These are phyloP conservation scores for Uloborus plumipes DNA, from an alignment of 2,888 invertebrate genomes.

Conservation along the genomic window DNA sequence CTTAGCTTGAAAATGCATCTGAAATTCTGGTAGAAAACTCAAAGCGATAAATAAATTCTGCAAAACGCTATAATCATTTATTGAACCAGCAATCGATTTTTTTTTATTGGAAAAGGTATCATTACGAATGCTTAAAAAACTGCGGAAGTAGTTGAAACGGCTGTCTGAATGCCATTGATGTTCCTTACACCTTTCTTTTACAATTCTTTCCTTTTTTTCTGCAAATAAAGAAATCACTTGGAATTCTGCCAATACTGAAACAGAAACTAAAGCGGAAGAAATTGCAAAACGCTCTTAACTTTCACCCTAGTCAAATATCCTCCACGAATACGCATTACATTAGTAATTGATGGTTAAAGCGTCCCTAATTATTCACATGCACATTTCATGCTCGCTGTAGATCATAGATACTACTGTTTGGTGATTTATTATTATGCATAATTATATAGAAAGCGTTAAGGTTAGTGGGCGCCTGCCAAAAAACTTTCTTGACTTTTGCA, in stretches of 20 bases:
- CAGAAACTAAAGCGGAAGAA: constrained; percentile 21
- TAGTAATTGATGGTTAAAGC: constrained; percentile 51
- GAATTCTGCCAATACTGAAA: constrained; percentile 28
- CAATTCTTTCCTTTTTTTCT: constrained; percentile 8
- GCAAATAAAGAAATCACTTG: constrained; percentile 22
- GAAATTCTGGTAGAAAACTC: too few relatives aligned
- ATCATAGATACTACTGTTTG: constrained; percentile 28
- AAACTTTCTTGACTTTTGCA: constrained; percentile 44
- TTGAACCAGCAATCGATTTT: too few relatives aligned
- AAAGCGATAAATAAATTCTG: too few relatives aligned
- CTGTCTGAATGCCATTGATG: constrained; percentile 36
- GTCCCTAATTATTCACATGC: constrained; percentile 53
- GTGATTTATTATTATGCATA: constrained; percentile 52
- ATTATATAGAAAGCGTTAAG: constrained; percentile 39
- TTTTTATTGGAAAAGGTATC: constrained; percentile 22
- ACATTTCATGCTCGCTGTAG: constrained; percentile 22
- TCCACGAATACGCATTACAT: constrained; percentile 36
- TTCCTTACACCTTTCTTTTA: constrained; percentile 6
- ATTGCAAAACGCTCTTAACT: neutral
- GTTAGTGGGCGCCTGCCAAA: constrained; percentile 50
- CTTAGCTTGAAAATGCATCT: too few relatives aligned
- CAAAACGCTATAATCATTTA: too few relatives aligned
- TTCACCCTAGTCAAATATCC: constrained; percentile 41
- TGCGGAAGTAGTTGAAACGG: constrained; percentile 41
- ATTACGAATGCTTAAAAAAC: constrained; percentile 45